These are phyloP conservation scores for Spilosoma lubricipeda DNA, from an alignment of 2,888 invertebrate genomes.

Conservation along the genomic window DNA sequence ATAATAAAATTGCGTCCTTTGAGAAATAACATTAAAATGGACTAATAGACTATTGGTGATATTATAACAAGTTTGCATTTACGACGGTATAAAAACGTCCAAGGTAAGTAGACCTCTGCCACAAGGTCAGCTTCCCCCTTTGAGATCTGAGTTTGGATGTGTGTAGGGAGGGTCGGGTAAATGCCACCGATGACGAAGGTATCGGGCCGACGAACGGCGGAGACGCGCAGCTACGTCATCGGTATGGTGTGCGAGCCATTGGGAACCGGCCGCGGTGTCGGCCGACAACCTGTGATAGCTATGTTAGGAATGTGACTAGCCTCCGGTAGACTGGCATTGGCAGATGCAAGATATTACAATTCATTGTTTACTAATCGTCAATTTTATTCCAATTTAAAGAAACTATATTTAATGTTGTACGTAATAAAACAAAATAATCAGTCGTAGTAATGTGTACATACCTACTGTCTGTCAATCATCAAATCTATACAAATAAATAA, in stretches of 20 bases:
- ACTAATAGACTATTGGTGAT: constrained; percentile 49
- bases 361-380: constrained; percentile 64
- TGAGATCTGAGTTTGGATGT: constrained; percentile 28
- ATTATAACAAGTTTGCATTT: constrained; percentile 50
- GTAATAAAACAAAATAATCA: not conserved
- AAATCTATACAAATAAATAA: too few relatives aligned
- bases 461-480: not conserved
- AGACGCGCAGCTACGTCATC: constrained; percentile 74
- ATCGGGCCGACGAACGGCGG: constrained; percentile 67
- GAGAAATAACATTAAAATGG: too few relatives aligned
- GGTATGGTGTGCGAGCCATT: constrained; percentile 65
- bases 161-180: constrained; percentile 47
- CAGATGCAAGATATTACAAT: constrained; percentile 71
- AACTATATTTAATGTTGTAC: not conserved
- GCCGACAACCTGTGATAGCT: constrained; percentile 81
- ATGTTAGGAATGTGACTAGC: constrained; percentile 82
- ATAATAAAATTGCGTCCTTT: too few relatives aligned
- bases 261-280: constrained; percentile 74
- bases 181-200: constrained; percentile 41
- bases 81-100: constrained; percentile 45
- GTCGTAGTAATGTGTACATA: not conserved
- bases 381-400: constrained; percentile 39
- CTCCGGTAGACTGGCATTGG: constrained; percentile 75
- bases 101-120: constrained; percentile 51
- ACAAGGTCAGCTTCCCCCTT: constrained; percentile 48